Base-by-base conservation (phyloP, 2,797 vertebrate genomes). In the Cyclopterus lumpus region DNA sequence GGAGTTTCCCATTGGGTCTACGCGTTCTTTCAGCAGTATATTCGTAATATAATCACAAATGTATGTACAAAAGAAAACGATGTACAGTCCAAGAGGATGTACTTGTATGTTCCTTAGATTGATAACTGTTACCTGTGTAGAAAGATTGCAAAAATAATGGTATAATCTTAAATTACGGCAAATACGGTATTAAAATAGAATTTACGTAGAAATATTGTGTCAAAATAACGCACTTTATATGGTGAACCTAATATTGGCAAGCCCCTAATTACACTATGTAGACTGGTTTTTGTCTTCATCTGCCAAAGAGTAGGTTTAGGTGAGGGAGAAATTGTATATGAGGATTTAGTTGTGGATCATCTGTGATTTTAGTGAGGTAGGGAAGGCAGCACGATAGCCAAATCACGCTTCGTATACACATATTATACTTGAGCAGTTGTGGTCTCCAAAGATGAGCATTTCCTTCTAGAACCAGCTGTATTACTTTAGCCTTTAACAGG, bases 141-240 rank as follows among this genome's bases (percentile, higher is more conserved):
- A 88, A 71, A 83, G 74, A 87, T 58, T n/a, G n/a, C n/a, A 40
- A 69, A 67, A 88, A 55, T 81, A 85, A 71, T 53, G 73, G 8
- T 77, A 85, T 92, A 86, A 80, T 79, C 80, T 64, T 77, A 67
- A 88, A 81, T 75, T 54, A 88, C 67, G 71, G 58, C 49, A 85
- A 86, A 72, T 76, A 76, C 44, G 62, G 26, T 90, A 84, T 83
- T 83, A 75, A 85, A 84, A 81, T 91, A 90, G 78, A 88, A 73
- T 84, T 73, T 88, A 64, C 82, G 75, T 92, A 92, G 82, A 92
- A 77, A 79, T 87, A 89, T 74, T 76, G 85, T 92, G 90, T 93
- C 86, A 90, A n/a, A 91, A 90, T 81, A 83, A 88, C 24, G 88
- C 91, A 95, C 93, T 94, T 94, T 93, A 93, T 86, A 87, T 77